Conservation (phyloP, 2,113 vertebrate genomes). For the Phodopus roborovskii region DNA sequence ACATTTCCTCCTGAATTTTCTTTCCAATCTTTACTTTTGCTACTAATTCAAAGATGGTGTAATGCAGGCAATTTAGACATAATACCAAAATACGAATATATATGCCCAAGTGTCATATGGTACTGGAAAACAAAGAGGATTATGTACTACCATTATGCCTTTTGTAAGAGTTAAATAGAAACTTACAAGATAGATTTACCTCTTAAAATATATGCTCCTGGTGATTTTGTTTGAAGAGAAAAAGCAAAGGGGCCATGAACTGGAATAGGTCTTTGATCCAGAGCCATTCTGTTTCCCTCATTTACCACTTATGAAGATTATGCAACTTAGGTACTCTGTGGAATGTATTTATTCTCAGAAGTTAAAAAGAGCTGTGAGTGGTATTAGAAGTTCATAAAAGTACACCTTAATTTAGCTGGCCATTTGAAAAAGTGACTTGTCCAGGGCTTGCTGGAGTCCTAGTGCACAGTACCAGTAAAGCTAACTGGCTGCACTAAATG, state of each 20-base stretch:
- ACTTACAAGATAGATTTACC: neutral
- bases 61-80: neutral
- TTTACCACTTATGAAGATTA: slow-evolving; percentile 14
- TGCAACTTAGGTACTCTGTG: slow-evolving; percentile 18
- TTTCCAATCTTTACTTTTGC: slow-evolving; percentile 37
- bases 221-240: slow-evolving; percentile 52
- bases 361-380: neutral
- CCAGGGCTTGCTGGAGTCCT: slow-evolving; percentile 55
- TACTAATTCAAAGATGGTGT: slow-evolving; percentile 20
- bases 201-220: slow-evolving; percentile 1
- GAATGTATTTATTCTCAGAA: slow-evolving; percentile 55
- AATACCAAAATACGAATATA: neutral
- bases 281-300: neutral
- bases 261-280: neutral
- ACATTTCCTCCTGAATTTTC: neutral
- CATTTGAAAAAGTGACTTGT: slow-evolving; percentile 54
- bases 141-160: neutral
- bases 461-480: slow-evolving; percentile 40
- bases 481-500: slow-evolving; percentile 32
- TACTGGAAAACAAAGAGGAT: neutral
- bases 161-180: slow-evolving; percentile 52
- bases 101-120: neutral
- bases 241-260: neutral
- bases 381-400: slow-evolving; percentile 35
- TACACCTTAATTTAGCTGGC: slow-evolving; percentile 46